Evolutionary conservation across 2,888 invertebrate species (phyloP).

Genomic region (Carabus problematicus): DNA sequence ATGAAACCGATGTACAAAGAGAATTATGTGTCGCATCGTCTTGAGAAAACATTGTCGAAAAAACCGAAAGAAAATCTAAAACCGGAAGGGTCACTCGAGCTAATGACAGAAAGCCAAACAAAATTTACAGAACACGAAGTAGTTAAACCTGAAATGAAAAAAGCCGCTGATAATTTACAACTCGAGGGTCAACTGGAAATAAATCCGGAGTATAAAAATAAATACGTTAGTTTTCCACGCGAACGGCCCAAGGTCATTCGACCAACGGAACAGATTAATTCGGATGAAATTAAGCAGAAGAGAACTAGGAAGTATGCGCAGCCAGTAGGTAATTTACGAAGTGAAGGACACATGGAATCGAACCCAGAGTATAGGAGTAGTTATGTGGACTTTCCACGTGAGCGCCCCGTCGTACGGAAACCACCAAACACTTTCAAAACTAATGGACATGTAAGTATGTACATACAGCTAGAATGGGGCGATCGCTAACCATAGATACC

Average conservation of each 20-base stretch:
- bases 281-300: slow-evolving; percentile 44
- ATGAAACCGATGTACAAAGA: slow-evolving; percentile 53
- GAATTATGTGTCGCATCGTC: slow-evolving; percentile 50
- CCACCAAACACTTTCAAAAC: slow-evolving; percentile 52
- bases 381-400: slow-evolving; percentile 61
- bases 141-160: slow-evolving; percentile 52
- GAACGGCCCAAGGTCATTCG: slow-evolving; percentile 43
- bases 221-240: slow-evolving; percentile 49
- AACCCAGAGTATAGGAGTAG: slow-evolving; percentile 52
- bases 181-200: slow-evolving; percentile 57
- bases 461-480: too few relatives aligned
- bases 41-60: slow-evolving; percentile 42
- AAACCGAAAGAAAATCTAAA: slow-evolving; percentile 51
- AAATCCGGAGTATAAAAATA: slow-evolving; percentile 59
- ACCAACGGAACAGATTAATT: slow-evolving; percentile 14
- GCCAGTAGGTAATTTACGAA: slow-evolving; percentile 47
- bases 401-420: slow-evolving; percentile 57
- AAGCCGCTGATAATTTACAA: slow-evolving; percentile 53
- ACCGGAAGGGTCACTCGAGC: slow-evolving; percentile 46
- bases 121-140: slow-evolving; percentile 48
- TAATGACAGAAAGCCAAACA: slow-evolving; percentile 48
- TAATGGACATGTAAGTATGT: slow-evolving; percentile 52
- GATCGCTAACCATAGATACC: too few relatives aligned
- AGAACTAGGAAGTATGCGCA: slow-evolving; percentile 40
- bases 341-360: slow-evolving; percentile 51